Evolutionary conservation across 92 coral and sea anemone species (phyloP), one percentile per base, ranked within the genome.

Genomic region (Muricea muricata): DNA sequence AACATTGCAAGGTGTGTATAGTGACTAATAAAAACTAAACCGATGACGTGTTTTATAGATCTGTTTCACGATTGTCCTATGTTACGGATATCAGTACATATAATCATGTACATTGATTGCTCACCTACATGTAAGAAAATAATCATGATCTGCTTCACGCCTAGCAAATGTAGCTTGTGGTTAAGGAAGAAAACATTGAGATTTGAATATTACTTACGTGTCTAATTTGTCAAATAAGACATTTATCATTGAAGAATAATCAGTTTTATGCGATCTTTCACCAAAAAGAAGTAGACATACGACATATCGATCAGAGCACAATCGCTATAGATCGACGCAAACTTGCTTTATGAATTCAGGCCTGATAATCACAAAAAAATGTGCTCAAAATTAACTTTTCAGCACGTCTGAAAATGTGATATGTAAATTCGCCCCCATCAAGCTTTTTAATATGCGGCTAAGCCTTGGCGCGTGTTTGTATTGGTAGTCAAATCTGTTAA

Each of bases 401-500:
- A 55, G 11, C 63, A 29, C 25, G 63, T 24, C 63, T 20, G 63
- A 55, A 20, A 20, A 13, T 56, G 41, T 77, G 81, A 75, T 75
- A 75, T 75, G 81, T 75, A 75, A 75, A 75, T 75, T 75, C 46
- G 33, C 81, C 13, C 9, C n/a, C 66, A 48, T 50, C 23, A 75
- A 33, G 7, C 63, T 55, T 21, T 32, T 54, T 57, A 77, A 77
- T 54, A 77, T 55, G 68, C 52, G 54, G 81, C 65, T 40, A 77
- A 77, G 56, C 65, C 32, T 52, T 32, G 75, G 60, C 80, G 41
- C 65, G 41, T 75, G 80, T 75, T 75, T 75, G 65, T 34, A 31
- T 31, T 75, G 7, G 39, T 33, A 75, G 65, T 75, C 65, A 75
- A 75, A 48, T 52, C 60, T 48, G 63, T 48, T 47, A 73, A 73